These are phyloP conservation scores for Laupala kohalensis DNA, from an alignment of 1,140 invertebrate genomes.

Conservation along the genomic window DNA sequence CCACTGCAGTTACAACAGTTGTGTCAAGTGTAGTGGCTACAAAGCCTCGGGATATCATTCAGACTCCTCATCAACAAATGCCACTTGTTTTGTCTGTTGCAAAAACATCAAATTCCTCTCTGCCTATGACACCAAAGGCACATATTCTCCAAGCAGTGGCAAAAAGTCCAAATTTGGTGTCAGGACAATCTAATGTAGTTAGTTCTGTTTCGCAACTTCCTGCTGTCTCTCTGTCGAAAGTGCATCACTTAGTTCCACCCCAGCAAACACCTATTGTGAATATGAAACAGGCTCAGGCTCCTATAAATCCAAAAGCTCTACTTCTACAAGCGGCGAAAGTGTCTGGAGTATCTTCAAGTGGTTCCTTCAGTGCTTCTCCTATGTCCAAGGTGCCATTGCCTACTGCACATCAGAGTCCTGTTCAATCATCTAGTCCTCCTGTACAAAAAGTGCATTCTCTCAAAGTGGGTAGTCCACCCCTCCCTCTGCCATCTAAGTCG, in stretches of 20 bases:
- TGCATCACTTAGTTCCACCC: background rate
- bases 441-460: background rate
- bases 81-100: background rate
- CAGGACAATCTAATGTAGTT: background rate
- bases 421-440: background rate
- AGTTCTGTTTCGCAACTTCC: background rate
- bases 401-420: background rate
- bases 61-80: constrained; percentile 26
- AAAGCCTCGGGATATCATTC: background rate
- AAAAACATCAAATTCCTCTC: background rate
- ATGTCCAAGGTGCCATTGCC: background rate
- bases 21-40: background rate
- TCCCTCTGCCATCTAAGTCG: constrained; percentile 20
- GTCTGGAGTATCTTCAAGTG: background rate
- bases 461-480: background rate
- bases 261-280: background rate
- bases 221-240: background rate
- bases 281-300: constrained; percentile 13
- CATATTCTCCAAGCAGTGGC: constrained; percentile 32
- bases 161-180: constrained; percentile 10
- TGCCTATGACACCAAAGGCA: constrained; percentile 31
- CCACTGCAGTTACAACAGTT: background rate
- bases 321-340: constrained; percentile 15
- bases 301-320: constrained; percentile 17
- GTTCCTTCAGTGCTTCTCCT: background rate